These are phyloP conservation scores for Lanistes nyassanus DNA, from an alignment of 1,140 invertebrate genomes.

Conservation along the genomic window DNA sequence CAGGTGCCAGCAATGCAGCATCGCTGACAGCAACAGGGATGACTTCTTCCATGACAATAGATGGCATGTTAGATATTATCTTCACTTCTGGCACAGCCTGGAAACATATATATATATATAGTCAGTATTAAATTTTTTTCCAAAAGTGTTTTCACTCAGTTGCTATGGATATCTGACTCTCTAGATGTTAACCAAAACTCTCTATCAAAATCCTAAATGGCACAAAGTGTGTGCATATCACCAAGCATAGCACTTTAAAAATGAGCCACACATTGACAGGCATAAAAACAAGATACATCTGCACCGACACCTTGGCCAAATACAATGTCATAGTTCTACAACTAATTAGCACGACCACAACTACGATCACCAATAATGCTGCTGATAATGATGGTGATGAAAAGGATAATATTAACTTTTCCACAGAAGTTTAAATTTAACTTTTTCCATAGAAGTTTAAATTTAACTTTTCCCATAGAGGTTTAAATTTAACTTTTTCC, in stretches of 20 bases:
- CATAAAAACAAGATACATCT: neutral
- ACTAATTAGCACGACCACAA: no score
- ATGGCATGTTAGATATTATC: slow-evolving; percentile 90
- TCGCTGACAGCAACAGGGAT: slow-evolving; percentile 87
- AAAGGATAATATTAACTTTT: no score
- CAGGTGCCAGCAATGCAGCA: slow-evolving; percentile 88
- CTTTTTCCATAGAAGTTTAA: no score
- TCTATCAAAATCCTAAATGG: neutral
- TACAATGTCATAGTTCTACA: no score
- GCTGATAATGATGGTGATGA: no score
- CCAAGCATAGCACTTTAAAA: neutral
- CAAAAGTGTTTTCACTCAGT: no score
- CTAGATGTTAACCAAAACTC: neutral
- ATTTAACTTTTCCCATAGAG: no score
- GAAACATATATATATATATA: slow-evolving; percentile 6
- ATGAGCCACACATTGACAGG: neutral
- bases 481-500: no score
- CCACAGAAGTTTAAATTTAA: no score
- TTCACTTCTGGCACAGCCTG: slow-evolving; percentile 86
- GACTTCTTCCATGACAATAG: slow-evolving; percentile 95
- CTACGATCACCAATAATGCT: no score
- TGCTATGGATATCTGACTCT: neutral
- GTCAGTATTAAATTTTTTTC: no score
- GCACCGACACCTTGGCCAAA: neutral
- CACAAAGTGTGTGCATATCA: no score